A percentile compares a stretch with the other conserved stretches of the same genome.
Evolutionary conservation across 2,888 invertebrate genomes (phyloP).

Genomic region (Hydrotaea cyrtoneurina): DNA sequence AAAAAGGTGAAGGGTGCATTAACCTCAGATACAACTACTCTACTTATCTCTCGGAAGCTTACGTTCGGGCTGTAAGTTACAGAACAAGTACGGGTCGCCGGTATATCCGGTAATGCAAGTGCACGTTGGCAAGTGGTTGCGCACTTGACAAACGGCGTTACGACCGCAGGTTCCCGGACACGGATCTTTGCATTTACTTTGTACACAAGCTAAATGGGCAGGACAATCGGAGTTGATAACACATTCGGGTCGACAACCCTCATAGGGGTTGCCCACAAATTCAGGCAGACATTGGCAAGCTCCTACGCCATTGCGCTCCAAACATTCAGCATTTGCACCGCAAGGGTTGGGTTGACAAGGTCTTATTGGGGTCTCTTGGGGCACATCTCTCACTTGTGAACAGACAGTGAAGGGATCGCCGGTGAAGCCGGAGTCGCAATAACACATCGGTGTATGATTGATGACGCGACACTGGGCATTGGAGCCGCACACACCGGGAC

Average conservation of each 20-base stretch:
- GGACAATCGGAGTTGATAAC: conserved; percentile 87
- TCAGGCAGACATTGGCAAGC: conserved; percentile 87
- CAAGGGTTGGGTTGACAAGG: conserved; percentile 89
- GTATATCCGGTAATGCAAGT: conserved; percentile 86
- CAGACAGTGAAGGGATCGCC: conserved; percentile 83
- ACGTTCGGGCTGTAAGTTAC: conserved; percentile 82
- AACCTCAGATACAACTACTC: not conserved
- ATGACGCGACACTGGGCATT: conserved; percentile 83
- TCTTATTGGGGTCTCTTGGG: conserved; percentile 76
- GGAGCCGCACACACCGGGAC: conserved; percentile 86
- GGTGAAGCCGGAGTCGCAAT: conserved; percentile 82
- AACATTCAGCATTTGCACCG: conserved; percentile 88
- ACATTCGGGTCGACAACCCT: conserved; percentile 89
- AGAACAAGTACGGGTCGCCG: conserved; percentile 88
- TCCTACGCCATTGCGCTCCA: conserved; percentile 84
- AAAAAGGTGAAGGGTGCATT: conserved; percentile 44
- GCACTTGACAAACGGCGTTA: conserved; percentile 88
- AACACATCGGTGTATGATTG: conserved; percentile 84
- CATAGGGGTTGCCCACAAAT: conserved; percentile 89
- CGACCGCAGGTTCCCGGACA: conserved; percentile 89
- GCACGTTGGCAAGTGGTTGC: conserved; percentile 87
- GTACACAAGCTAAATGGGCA: conserved; percentile 86
- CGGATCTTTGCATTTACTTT: conserved; percentile 88
- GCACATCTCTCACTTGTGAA: conserved; percentile 70
- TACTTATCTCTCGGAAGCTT: conserved; percentile 73